phyloP scores from a whole-genome alignment of 2,888 invertebrate genomes.

The Tryphoninae sp. region DNA sequence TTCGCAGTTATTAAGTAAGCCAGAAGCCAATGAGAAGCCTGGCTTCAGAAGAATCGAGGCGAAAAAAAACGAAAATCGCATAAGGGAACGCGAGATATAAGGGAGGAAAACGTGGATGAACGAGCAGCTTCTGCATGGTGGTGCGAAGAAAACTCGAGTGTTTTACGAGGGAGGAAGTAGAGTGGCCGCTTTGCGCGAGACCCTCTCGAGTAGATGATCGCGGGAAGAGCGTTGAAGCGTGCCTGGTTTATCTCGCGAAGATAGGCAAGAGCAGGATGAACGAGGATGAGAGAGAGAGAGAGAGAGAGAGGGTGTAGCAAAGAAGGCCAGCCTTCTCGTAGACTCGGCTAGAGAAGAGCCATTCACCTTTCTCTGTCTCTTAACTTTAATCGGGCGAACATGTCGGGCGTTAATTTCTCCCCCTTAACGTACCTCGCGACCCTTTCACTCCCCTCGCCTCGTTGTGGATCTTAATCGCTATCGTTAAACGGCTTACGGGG shows the following conservation, averaged over 20 bases:
- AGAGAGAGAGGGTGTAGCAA: conserved; percentile 42
- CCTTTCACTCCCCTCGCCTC: conserved; percentile 33
- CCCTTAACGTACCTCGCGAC: conserved; percentile 61
- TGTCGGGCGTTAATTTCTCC: conserved; percentile 66
- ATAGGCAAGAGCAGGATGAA: conserved; percentile 36
- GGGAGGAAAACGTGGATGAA: conserved; percentile 49
- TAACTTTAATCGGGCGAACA: conserved; percentile 58
- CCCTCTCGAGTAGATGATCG: conserved; percentile 63
- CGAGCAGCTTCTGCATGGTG: conserved; percentile 48
- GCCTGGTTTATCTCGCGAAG: conserved; percentile 67
- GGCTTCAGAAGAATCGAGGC: not conserved
- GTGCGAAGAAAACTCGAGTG: conserved; percentile 48
- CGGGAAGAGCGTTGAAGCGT: conserved; percentile 66
- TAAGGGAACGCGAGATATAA: conserved; percentile 24
- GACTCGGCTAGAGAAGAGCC: conserved; percentile 7
- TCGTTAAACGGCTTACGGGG: conserved; percentile 65
- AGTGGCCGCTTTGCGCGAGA: conserved; percentile 46
- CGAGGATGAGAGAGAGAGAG: conserved; percentile 30
- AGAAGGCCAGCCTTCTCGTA: conserved; percentile 36
- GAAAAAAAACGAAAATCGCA: conserved; percentile 27
- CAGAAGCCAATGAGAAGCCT: conserved; percentile 29
- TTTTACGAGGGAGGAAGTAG: conserved; percentile 53
- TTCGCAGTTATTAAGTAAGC: conserved; percentile 39
- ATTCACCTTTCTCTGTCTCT: conserved; percentile 10
- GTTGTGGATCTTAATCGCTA: conserved; percentile 69